Percentiles rank a stretch among this genome's conserved stretches.
Conservation (phyloP, 2,113 vertebrate genomes). For the Rhinogobius similis region DNA sequence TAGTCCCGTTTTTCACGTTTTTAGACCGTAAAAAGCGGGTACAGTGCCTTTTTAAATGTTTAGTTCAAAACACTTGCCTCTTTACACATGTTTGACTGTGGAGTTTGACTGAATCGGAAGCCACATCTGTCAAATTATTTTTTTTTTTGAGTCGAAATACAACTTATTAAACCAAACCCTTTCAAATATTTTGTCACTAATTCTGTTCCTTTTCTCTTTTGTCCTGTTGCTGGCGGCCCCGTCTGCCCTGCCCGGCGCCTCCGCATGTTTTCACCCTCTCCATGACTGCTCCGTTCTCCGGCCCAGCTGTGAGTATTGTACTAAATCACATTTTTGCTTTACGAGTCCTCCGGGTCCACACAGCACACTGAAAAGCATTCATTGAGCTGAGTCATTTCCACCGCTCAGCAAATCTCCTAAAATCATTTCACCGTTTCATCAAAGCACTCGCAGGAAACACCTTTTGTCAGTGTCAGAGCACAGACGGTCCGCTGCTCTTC, state of each 20-base stretch:
- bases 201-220: constrained; percentile 3
- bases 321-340: background rate
- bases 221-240: constrained; percentile 30
- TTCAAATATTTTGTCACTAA: background rate
- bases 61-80: too few relatives aligned
- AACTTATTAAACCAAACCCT: background rate
- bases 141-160: too few relatives aligned
- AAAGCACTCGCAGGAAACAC: background rate
- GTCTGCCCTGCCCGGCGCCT: background rate
- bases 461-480: background rate
- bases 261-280: constrained; percentile 14
- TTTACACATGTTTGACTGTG: too few relatives aligned
- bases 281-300: constrained; percentile 33
- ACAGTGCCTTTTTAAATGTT: too few relatives aligned
- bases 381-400: background rate
- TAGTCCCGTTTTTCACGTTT: too few relatives aligned
- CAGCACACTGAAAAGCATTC: background rate
- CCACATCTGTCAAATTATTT: too few relatives aligned
- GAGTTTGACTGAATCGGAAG: too few relatives aligned
- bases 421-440: background rate
- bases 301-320: constrained; percentile 71
- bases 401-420: background rate
- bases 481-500: background rate
- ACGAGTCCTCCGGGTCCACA: background rate
- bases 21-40: too few relatives aligned